Base-by-base conservation (phyloP, 2,888 invertebrate species). In the Hedychridium roseum region DNA sequence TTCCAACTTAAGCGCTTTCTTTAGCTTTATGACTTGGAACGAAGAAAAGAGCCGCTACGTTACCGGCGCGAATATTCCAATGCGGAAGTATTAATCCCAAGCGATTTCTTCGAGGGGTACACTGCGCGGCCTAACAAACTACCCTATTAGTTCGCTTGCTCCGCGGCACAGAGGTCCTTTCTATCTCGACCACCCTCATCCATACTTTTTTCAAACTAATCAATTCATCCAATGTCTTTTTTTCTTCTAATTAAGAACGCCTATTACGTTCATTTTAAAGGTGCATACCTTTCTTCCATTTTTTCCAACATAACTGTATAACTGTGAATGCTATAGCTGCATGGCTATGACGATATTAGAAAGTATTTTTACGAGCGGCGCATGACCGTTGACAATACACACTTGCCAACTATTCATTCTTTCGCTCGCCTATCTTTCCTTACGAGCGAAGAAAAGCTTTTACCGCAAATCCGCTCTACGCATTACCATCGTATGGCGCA, bases 31-130 rank as follows among this genome's bases (percentile, higher is more conserved):
- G 64, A 54, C 53, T 50, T 26, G 23, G 23, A 23, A 9, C 34
- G 38, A 43, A 42, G 45, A 54, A 47, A 45, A 36, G 16, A 11
- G 2, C 15, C 17, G 9, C 23, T 20, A 15, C 18, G 23, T 35
- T 23, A 28, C 38, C 39, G 26, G 16, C 12, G 54, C 44, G 40
- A 36, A 34, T 43, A 61, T 68, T 63, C 61, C 56, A 64, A 68
- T 63, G 57, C 66, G 71, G 66, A 73, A 73, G 69, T 64, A 68
- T 68, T 66, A 66, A 66, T 71, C 57, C 59, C 55, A 46, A 32
- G 40, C 55, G 58, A 65, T 67, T 60, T n/a, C 64, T 59, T 39
- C 42, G 54, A n/a, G n/a, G 60, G 61, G 64, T 57, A 53, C 44
- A 57, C 53, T 51, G n/a, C 12, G 43, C 43, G 52, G 44, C 56